phyloP scores from a whole-genome alignment of 2,113 vertebrate genomes.

The Cryptoleucopteryx plumbea region DNA sequence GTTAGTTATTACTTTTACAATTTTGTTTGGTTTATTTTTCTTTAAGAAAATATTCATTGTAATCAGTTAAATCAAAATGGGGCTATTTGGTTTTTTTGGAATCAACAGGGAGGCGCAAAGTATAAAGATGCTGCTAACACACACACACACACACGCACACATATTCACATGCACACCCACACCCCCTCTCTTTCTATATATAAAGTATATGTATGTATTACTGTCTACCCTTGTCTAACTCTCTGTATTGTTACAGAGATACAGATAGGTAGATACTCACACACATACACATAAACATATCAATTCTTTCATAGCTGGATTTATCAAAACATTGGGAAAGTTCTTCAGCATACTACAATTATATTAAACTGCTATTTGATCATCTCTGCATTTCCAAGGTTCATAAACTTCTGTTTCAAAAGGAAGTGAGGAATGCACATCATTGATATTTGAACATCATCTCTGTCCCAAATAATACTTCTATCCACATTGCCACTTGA shows the following conservation, averaged over 20 bases:
- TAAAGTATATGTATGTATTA: constrained; percentile 68
- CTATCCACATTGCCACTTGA: not conserved
- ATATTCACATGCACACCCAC: constrained; percentile 75
- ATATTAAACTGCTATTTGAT: constrained; percentile 28
- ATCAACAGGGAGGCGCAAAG: constrained; percentile 99
- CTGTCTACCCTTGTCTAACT: constrained; percentile 37
- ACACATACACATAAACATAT: constrained; percentile 59
- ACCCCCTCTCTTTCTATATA: constrained; percentile 64
- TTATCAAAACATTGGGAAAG: constrained; percentile 67
- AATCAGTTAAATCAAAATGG: constrained; percentile 78
- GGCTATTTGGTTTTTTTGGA: constrained; percentile 81
- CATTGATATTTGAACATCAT: constrained; percentile 78
- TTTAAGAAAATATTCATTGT: constrained; percentile 72
- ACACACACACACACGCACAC: constrained; percentile 60
- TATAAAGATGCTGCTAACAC: constrained; percentile 98
- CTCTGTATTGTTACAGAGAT: constrained; percentile 41
- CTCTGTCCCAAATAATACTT: not conserved
- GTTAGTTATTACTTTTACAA: constrained; percentile 68
- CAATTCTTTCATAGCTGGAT: constrained; percentile 79
- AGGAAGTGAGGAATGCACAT: constrained; percentile 98
- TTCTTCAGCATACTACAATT: constrained; percentile 49
- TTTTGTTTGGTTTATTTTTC: constrained; percentile 69
- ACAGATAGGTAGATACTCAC: constrained; percentile 7
- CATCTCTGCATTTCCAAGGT: constrained; percentile 54
- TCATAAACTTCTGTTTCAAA: constrained; percentile 70